Evolutionary conservation across 2,797 vertebrate genomes (phyloP), one percentile per base, ranked within the genome.

Genomic region (Scyliorhinus canicula): DNA sequence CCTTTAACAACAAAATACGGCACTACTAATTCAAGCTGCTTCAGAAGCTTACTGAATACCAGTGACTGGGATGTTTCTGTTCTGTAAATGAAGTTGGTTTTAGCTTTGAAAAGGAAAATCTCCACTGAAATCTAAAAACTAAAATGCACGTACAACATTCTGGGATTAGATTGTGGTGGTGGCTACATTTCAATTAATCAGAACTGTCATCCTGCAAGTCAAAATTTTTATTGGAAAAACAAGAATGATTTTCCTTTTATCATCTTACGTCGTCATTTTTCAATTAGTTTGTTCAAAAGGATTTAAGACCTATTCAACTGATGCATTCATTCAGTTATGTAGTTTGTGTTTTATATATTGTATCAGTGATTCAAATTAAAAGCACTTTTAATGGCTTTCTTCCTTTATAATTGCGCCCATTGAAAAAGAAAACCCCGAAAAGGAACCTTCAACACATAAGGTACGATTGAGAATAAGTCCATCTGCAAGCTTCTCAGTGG

Each of bases 161-260:
- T 1, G 26, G 44, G 65, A 93, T 93, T 47, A 52, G 44, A 94
- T 55, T 52, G 67, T 71, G 28, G 11, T n/a, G 93, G 21, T 47
- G 28, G 55, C 67, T 71, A 74, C 28, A 94, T 94, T 94, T 94
- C 65, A 71, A 31, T 94, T 74, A 94, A 94, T 94, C 67, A 19
- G 28, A 74, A 74, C 28, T 94, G 93, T 52, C 93, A 94, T 35
- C 14, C 35, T n/a, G n/a, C 11, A 94, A 74, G 69, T 50, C 35
- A 65, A 74, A 94, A 94, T 74, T 71, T 74, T 21, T 55, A 69
- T 74, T 52, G 19, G 67, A 55, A 65, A 44, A 71, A 55, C 14
- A 31, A 5, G 4, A 94, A 94, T 74, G 14, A 52, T 55, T 69
- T 71, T 74, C 35, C 93, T 94, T n/a, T 94, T 74, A 94, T 74